Evolutionary conservation across 35 echinoderm and acorn worm genomes (phyloP), one percentile per base, ranked within the genome.

Genomic region (Eucidaris tribuloides): DNA sequence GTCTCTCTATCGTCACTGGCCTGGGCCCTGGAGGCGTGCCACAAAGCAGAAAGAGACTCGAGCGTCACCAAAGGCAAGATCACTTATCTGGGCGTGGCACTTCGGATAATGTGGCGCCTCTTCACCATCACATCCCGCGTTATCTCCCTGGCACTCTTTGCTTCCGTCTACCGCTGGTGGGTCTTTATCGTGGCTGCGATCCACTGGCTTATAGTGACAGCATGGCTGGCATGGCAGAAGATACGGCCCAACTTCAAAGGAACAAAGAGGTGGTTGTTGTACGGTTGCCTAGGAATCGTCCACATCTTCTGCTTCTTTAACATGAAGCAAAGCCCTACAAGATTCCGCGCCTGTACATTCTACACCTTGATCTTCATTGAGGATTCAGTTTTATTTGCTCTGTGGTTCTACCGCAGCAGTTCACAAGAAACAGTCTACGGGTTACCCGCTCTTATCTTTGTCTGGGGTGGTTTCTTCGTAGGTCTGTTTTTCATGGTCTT

Each of bases 231-330:
- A 24, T 81, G 41, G 6, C 90, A 93, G 50, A 42, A 90, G n/a
- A 96, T 88, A 5, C 35, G 87, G 15, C 92, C 95, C 1, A 84
- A 92, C 52, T 98, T 98, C 79, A 93, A 90, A 48, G 82, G 45
- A 34, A 98, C 95, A 4, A 48, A 42, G 19, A 90, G 93, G 55
- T 42, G 86, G 7, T 61, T 98, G 7, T 98, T 98, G 46, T 90
- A 98, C 72, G 77, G 37, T 13, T 90, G 92, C 20, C 89, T 98
- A 41, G 95, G 95, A 17, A 78, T 93, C 34, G 79, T 98, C 35
- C 88, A 98, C 70, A 87, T 98, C 40, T 98, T 98, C 83, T 93
- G 90, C 68, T 98, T 93, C 70, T 98, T 98, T 52, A 98, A 98
- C 72, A 86, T 98, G 86, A 98, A 98, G 49, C 90, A 98, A 30